Conservation (phyloP, 2,888 invertebrate species). For the Boloria euphrosyne region DNA sequence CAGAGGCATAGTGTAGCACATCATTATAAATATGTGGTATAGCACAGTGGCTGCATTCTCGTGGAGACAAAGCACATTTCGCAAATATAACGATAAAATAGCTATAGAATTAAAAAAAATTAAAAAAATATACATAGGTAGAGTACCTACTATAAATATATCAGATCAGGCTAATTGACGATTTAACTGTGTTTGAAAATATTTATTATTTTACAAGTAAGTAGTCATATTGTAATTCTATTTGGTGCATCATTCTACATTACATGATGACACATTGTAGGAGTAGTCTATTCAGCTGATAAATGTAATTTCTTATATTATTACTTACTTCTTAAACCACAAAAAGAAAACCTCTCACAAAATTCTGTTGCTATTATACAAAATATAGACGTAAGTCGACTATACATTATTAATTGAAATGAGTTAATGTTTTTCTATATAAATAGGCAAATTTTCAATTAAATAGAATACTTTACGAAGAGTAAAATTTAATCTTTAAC, state of each 20-base stretch:
- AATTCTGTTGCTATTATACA: slow-evolving; percentile 93
- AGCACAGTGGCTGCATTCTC: slow-evolving; percentile 87
- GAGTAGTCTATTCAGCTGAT: no score
- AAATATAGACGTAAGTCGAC: slow-evolving; percentile 86
- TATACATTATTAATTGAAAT: slow-evolving; percentile 48
- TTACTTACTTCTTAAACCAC: slow-evolving; percentile 88
- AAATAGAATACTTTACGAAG: no score
- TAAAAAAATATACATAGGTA: no score
- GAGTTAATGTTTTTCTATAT: not conserved
- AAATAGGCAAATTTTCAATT: no score
- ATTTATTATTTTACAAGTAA: no score
- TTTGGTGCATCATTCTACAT: not conserved
- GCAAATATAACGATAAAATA: slow-evolving; percentile 89
- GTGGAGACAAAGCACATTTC: slow-evolving; percentile 85
- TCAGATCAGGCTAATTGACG: no score
- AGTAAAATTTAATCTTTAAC: no score
- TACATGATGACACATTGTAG: no score
- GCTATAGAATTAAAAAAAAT: no score
- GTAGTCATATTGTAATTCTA: not conserved
- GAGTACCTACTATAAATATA: no score
- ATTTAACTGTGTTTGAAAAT: no score
- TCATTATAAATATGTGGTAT: slow-evolving; percentile 89
- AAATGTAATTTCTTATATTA: not conserved
- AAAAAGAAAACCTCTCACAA: slow-evolving; percentile 93
- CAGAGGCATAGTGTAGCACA: slow-evolving; percentile 89